These are phyloP conservation scores for Diacarnus erythraeanus DNA, from an alignment of 37 sponge, comb jelly and placozoan species.

Conservation along the genomic window DNA sequence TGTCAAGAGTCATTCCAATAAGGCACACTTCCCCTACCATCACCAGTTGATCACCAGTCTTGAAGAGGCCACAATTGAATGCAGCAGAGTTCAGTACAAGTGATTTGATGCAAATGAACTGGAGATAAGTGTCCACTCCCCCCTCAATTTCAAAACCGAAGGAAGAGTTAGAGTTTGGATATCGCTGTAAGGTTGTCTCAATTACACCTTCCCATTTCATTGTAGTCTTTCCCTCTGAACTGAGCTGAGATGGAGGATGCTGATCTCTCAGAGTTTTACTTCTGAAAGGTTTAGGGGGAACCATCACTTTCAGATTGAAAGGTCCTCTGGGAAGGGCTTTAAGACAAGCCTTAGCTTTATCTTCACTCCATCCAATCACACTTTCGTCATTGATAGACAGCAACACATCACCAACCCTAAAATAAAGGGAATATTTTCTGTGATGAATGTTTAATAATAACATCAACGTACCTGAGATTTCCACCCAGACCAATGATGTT, in stretches of 20 bases:
- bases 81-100: constrained; percentile 54
- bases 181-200: background rate
- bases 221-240: constrained; percentile 11
- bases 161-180: background rate
- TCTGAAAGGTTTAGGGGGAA: constrained; percentile 51
- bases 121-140: constrained; percentile 58
- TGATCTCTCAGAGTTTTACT: background rate
- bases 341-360: constrained; percentile 34
- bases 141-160: constrained; percentile 69
- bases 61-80: constrained; percentile 23
- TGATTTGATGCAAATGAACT: constrained; percentile 55
- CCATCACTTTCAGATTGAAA: constrained; percentile 62
- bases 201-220: constrained; percentile 7
- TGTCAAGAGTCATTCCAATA: constrained; percentile 49
- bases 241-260: background rate
- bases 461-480: constrained; percentile 50
- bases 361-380: constrained; percentile 23
- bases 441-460: background rate
- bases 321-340: constrained; percentile 55
- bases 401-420: constrained; percentile 64
- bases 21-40: constrained; percentile 69
- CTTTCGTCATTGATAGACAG: constrained; percentile 58
- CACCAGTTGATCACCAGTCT: constrained; percentile 64
- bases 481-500: constrained; percentile 61
- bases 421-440: background rate